Evolutionary conservation across 1,140 invertebrate species (phyloP), one percentile per base, ranked within the genome.

Genomic region (Cydia fagiglandana): DNA sequence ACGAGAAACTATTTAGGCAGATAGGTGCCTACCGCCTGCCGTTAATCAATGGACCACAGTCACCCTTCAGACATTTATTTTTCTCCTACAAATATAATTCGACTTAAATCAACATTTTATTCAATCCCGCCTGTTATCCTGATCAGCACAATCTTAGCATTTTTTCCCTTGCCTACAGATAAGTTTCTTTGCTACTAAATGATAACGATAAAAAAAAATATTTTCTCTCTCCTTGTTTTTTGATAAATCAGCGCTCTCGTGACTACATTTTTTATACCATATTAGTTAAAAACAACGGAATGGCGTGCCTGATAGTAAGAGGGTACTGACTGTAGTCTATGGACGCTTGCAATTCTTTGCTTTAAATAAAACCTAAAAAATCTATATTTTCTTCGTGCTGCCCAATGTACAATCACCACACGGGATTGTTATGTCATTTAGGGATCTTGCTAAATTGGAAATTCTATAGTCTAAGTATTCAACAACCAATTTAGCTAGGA

Each of bases 121-220:
- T 61, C 56, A 61, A 61, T 24, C 56, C 20, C 17, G 56, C 56
- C 56, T 61, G 20, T 24, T 24, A n/a, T 24, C 56, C 20, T 24
- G 56, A 61, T 61, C 20, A 61, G 56, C 56, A 61, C 56, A 61
- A 61, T 61, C 9, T 24, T 24, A 61, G 56, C 20, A 24, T 61
- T 61, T 61, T 53, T 61, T 56, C 4, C 53, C 9, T 61, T 61
- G n/a, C n/a, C n/a, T n/a, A n/a, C n/a, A 61, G 20, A 20, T 61
- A 61, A 53, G 17, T 24, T 0, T 24, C 56, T 6, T 12, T 61
- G 56, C 24, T 61, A 24, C 20, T 24, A 61, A 61, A 61, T 61
- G 56, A 61, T 24, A 61, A 61, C 17, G 56, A 24, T n/a, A 61
- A 53, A 50, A 53, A 4, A 53, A 53, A 41, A 2, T 2, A 41